Evolutionary conservation across 2,888 invertebrate species (phyloP).

Genomic region (Teleogryllus oceanicus): DNA sequence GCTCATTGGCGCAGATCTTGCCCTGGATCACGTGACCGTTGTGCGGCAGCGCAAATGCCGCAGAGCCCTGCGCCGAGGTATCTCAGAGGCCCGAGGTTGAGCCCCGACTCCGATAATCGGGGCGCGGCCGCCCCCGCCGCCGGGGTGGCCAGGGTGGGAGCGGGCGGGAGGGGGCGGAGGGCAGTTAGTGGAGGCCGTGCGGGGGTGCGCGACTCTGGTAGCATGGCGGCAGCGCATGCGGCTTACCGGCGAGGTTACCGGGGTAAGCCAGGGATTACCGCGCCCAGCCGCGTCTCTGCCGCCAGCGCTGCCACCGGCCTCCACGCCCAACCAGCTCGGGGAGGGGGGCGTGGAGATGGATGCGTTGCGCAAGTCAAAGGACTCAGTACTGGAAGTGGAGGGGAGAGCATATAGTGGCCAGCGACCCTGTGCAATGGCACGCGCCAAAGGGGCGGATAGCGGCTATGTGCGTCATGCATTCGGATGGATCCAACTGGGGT

Average conservation of each 20-base stretch:
- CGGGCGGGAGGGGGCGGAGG: not conserved
- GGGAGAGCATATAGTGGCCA: no score
- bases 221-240: not conserved
- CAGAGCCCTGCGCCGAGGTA: not conserved
- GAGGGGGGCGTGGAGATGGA: no score
- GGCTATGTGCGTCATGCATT: no score
- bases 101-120: not conserved
- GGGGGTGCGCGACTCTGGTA: not conserved
- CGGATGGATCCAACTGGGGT: no score
- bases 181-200: not conserved
- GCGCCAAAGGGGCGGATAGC: no score
- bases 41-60: not conserved
- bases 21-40: no score
- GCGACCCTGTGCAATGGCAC: no score
- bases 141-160: not conserved
- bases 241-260: constrained; percentile 18
- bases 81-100: not conserved
- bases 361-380: no score
- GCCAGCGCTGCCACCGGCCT: not conserved
- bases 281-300: not conserved
- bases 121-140: not conserved
- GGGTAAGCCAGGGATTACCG: constrained; percentile 6
- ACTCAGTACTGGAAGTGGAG: no score
- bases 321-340: no score
- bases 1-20: no score